Conservation (phyloP, 2,113 vertebrate genomes). For the Cyanocitta stelleri region DNA sequence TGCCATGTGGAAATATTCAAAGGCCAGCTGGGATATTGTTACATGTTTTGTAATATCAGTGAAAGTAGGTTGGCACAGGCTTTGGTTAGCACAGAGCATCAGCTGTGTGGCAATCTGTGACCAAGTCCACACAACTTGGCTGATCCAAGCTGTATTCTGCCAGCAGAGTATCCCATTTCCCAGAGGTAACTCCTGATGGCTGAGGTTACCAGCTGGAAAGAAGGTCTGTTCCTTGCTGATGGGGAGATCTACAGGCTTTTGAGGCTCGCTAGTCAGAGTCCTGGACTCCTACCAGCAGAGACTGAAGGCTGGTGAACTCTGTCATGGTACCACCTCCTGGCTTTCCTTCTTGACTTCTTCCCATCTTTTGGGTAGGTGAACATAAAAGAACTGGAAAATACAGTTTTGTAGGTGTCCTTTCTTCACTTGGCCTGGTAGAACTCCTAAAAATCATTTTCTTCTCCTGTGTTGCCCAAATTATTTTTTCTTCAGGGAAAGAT, state of each 20-base stretch:
- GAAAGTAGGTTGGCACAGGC: neutral
- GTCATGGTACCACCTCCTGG: neutral
- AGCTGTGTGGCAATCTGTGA: neutral
- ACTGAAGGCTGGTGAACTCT: neutral
- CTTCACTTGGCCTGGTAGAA: neutral
- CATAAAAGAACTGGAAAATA: neutral
- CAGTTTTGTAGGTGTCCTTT: neutral
- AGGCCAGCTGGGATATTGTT: neutral
- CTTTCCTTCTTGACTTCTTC: neutral
- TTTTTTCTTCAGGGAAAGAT: neutral
- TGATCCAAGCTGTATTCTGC: neutral
- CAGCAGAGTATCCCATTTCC: neutral
- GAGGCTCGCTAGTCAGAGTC: neutral
- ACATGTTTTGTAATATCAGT: neutral
- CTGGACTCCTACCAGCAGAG: neutral
- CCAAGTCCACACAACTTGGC: neutral
- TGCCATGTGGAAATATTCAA: neutral
- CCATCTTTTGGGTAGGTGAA: neutral
- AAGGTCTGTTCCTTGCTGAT: neutral
- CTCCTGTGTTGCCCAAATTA: neutral
- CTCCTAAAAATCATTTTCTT: neutral
- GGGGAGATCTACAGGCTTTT: neutral
- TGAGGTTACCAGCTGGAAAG: neutral
- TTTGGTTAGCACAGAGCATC: neutral
- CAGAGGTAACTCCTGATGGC: neutral